Evolutionary conservation across 2,113 vertebrate genomes (phyloP).

Genomic region (Trichomycterus rosablanca): DNA sequence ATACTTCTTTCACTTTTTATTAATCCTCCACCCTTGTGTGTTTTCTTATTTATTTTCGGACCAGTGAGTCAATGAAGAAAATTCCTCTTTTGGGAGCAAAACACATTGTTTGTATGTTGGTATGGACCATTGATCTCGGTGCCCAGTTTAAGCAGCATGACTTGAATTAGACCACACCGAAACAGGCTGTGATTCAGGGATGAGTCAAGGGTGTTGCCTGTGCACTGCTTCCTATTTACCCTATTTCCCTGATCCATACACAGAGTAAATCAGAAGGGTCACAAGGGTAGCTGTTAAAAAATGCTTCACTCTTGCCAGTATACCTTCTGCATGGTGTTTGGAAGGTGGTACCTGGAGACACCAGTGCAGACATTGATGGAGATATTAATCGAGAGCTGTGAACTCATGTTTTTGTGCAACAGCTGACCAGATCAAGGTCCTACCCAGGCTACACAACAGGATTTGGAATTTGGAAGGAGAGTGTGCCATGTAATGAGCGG

Average conservation of each 20-base stretch:
- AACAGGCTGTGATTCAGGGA: slow-evolving; percentile 41
- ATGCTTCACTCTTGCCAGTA: too few relatives aligned
- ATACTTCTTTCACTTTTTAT: slow-evolving; percentile 30
- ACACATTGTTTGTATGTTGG: slow-evolving; percentile 17
- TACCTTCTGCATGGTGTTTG: too few relatives aligned
- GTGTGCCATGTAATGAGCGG: slow-evolving; percentile 31
- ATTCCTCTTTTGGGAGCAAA: slow-evolving; percentile 28
- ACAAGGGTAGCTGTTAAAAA: too few relatives aligned
- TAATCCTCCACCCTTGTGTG: slow-evolving; percentile 16
- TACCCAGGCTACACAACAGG: neutral
- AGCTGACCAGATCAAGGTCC: slow-evolving; percentile 10
- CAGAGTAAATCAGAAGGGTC: slow-evolving; percentile 42
- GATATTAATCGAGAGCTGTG: slow-evolving; percentile 26
- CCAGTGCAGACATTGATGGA: too few relatives aligned
- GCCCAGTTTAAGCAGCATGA: slow-evolving; percentile 54
- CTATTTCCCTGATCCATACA: slow-evolving; percentile 37
- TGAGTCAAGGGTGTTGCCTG: slow-evolving; percentile 50
- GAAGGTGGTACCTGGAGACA: too few relatives aligned
- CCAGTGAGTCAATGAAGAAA: slow-evolving; percentile 30
- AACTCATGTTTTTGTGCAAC: too few relatives aligned
- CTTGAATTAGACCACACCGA: slow-evolving; percentile 55
- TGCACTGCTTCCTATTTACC: slow-evolving; percentile 40
- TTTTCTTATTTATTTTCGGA: slow-evolving; percentile 25
- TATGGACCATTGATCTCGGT: slow-evolving; percentile 41
- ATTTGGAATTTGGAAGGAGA: neutral